Evolutionary conservation across 2,888 invertebrate genomes (phyloP).

Genomic region (Cantharis lateralis): DNA sequence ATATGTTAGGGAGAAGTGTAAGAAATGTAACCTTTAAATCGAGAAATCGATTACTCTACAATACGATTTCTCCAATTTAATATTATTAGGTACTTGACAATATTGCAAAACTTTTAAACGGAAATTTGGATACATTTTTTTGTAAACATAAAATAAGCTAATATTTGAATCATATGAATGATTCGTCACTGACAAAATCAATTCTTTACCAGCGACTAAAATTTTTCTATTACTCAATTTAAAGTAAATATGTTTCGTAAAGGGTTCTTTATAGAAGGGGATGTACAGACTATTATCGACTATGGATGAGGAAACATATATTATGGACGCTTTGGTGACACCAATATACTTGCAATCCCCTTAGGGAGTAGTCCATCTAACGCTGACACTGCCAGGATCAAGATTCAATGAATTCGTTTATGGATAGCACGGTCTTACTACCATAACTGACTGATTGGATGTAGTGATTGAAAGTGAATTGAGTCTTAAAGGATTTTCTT

Average conservation of each 20-base stretch:
- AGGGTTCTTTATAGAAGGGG: conserved; percentile 21
- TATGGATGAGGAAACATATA: conserved; percentile 28
- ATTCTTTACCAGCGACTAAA: neutral
- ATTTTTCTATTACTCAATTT: neutral
- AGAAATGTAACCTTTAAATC: too few species aligned
- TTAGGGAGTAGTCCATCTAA: conserved; percentile 29
- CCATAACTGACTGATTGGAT: conserved; percentile 29
- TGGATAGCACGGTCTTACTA: conserved; percentile 21
- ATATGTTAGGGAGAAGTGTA: too few species aligned
- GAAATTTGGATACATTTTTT: neutral
- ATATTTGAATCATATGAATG: neutral
- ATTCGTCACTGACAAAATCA: neutral
- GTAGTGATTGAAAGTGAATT: conserved; percentile 25
- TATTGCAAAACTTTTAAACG: too few species aligned
- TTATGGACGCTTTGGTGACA: conserved; percentile 33
- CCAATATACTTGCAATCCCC: conserved; percentile 30
- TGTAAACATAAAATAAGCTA: neutral
- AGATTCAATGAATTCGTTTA: conserved; percentile 32
- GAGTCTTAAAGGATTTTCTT: conserved; percentile 8
- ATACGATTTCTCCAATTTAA: too few species aligned
- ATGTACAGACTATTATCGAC: conserved; percentile 26
- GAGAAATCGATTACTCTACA: too few species aligned
- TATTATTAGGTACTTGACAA: too few species aligned
- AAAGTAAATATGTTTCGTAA: neutral
- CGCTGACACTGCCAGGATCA: conserved; percentile 31